Base-by-base conservation (phyloP, 2,888 invertebrate species). In the Heliothis peltigera region DNA sequence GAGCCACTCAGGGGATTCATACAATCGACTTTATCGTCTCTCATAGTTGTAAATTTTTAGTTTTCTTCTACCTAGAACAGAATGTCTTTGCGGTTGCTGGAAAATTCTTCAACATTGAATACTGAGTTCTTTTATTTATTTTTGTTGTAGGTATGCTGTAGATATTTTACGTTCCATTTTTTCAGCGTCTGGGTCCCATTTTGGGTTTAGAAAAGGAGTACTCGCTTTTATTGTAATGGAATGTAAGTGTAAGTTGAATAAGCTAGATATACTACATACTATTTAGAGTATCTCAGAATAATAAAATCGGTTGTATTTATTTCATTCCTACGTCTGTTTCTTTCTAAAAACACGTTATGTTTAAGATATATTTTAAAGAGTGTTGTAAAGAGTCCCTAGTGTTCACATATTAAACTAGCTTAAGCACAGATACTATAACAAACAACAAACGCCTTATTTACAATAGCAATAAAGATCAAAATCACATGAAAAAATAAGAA, bases 21-120 rank as follows among this genome's bases (percentile, higher is more conserved):
- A 82, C 85, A 83, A 85, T 87, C 84, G 81, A 82, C 79, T 85
- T 85, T 87, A 87, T 84, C 74, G 84, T 75, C 81, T 79, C 74
- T 81, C 82, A 73, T 77, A 84, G 84, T 84, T 81, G 83, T 87
- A 86, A 84, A 86, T 84, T 86, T n/a, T 81, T 65, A 84, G 81
- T 84, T 86, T 85, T 82, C 81, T 81, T 80, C 77, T 58, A 62
- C 69, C 75, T 79, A 71, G 56, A 70, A 52, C 53, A 65, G 58
- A 57, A 62, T 69, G 66, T 67, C 76, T 76, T 43, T 67, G 57
- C 56, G 76, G 64, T 57, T 62, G 59, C 63, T 52, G 63, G 63
- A 77, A 72, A 69, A 75, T 71, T 77, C 48, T 59, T 67, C 47
- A 58, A 63, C 51, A 75, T 70, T 70, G 71, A 74, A 75, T 60